Conservation (phyloP, 2,113 vertebrate species). For the Blennius ocellaris region DNA sequence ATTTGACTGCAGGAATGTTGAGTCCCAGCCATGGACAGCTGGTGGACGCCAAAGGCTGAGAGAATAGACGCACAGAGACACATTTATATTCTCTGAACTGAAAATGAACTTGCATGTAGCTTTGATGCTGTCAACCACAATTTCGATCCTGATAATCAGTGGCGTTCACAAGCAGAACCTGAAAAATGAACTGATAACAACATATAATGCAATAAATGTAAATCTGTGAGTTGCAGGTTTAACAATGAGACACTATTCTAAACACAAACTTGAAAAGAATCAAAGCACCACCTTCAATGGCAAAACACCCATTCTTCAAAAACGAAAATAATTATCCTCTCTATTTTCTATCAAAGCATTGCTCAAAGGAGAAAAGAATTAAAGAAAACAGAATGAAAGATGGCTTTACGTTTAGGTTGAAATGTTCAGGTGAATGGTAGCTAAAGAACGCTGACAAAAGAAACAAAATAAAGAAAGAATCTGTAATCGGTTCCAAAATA, state of each 20-base stretch:
- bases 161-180: not conserved
- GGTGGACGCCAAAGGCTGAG: constrained; percentile 34
- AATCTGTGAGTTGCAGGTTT: not conserved
- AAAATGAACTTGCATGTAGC: constrained; percentile 32
- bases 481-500: too few relatives aligned
- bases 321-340: too few relatives aligned
- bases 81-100: constrained; percentile 28
- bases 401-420: too few relatives aligned
- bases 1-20: constrained; percentile 30
- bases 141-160: not conserved
- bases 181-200: not conserved
- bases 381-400: not conserved
- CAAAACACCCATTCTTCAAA: too few relatives aligned
- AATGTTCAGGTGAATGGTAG: too few relatives aligned
- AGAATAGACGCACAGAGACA: constrained; percentile 26
- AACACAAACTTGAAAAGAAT: too few relatives aligned
- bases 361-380: not conserved
- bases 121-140: not conserved
- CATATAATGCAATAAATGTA: constrained; percentile 1
- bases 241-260: not conserved
- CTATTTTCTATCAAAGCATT: too few relatives aligned
- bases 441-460: too few relatives aligned
- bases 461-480: too few relatives aligned
- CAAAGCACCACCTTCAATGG: too few relatives aligned
- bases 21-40: constrained; percentile 21